phyloP scores from a whole-genome alignment of 2,797 vertebrate species.

The Tenualosa thibaudeaui region DNA sequence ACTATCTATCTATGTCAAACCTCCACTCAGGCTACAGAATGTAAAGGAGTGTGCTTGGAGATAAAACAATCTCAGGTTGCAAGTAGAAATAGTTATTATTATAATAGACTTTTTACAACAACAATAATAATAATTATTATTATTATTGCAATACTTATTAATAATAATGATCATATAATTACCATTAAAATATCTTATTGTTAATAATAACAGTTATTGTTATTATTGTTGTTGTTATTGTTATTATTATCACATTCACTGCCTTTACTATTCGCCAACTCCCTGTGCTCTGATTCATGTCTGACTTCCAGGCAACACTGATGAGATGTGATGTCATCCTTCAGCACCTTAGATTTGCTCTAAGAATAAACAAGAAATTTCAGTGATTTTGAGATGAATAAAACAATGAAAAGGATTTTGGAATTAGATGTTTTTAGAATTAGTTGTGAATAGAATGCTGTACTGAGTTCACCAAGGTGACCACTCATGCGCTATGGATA shows the following conservation, averaged over 20 bases:
- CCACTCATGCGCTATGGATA: neutral
- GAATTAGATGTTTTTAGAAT: no score
- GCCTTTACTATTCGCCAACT: neutral
- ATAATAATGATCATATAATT: no score
- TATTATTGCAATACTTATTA: no score
- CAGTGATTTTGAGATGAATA: neutral
- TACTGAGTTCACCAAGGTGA: neutral
- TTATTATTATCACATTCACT: neutral
- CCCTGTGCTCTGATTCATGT: neutral
- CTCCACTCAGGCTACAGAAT: neutral
- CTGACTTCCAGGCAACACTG: neutral
- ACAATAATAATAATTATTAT: no score
- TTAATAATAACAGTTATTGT: no score
- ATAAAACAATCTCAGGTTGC: neutral
- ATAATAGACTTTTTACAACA: neutral
- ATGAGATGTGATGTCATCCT: neutral
- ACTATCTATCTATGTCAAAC: neutral
- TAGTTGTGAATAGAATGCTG: neutral
- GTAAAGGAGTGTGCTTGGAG: neutral
- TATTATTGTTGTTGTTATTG: neutral
- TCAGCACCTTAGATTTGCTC: neutral
- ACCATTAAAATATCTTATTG: no score
- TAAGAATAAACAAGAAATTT: neutral
- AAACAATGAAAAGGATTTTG: no score
- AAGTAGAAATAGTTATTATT: neutral